Percentiles rank a stretch among this genome's conserved stretches.
Conservation (phyloP, 2,888 invertebrate genomes). For the Arenicola marina region DNA sequence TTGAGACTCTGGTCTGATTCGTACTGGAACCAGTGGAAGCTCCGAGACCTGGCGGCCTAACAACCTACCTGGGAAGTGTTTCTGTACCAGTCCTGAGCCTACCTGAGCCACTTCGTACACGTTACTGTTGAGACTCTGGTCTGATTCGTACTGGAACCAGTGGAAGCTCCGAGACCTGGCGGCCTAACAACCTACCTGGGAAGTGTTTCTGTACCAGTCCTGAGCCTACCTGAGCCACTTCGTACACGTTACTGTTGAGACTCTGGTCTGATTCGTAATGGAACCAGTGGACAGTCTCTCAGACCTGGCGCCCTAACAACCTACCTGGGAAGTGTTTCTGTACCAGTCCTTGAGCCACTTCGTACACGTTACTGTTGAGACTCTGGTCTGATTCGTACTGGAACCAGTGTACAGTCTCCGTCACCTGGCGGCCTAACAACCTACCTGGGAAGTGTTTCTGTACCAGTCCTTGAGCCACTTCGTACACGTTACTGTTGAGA, state of each 20-base stretch:
- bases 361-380: slow-evolving; percentile 61
- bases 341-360: too few species aligned
- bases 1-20: slow-evolving; percentile 59
- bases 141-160: slow-evolving; percentile 62
- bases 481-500: slow-evolving; percentile 61
- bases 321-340: too few species aligned
- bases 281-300: too few species aligned
- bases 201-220: slow-evolving; percentile 61
- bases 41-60: too few species aligned
- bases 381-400: slow-evolving; percentile 59
- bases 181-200: slow-evolving; percentile 52
- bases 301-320: too few species aligned
- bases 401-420: slow-evolving; percentile 61
- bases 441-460: slow-evolving; percentile 63
- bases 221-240: slow-evolving; percentile 58
- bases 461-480: slow-evolving; percentile 57
- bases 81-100: too few species aligned
- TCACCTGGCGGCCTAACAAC: neutral
- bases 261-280: slow-evolving; percentile 59
- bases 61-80: too few species aligned
- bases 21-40: slow-evolving; percentile 62
- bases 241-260: slow-evolving; percentile 61
- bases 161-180: slow-evolving; percentile 49
- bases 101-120: slow-evolving; percentile 60
- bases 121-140: slow-evolving; percentile 60